Base-by-base conservation (phyloP, 2,113 vertebrate species). In the Stigmatopora nigra region DNA sequence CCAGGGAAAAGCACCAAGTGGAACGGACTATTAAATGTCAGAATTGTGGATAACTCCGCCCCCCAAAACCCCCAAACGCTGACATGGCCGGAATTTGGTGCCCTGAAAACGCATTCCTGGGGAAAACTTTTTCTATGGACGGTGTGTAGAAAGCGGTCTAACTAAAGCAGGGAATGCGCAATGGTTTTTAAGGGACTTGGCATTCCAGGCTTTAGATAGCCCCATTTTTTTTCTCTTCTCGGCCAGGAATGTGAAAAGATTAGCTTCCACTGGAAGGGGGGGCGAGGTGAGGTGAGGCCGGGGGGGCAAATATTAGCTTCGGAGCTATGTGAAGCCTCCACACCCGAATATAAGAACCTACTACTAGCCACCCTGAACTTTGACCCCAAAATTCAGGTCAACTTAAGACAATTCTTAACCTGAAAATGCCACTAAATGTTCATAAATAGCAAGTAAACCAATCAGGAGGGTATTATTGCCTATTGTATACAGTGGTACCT, bases 171-270 rank as follows among this genome's bases (percentile, higher is more conserved):
- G 81, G 80, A 87, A 88, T 84, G 88, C 55, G 55, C 78, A 68
- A 70, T 81, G 77, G 88, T 84, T 84, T 81, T 47, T 65, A 75
- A 70, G 79, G 85, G 90, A 56, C 53, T 25, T 87, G 86, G 85
- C 77, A 85, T 56, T 56, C 22, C 53, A 6, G 22, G 53, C 88
- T 83, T 78, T 84, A 88, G 77, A 89, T 89, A 85, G 88, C 82
- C 81, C 25, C 25, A 3, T 31, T 31, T 31, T 31, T 31, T 31
- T 31, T 82, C 85, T 87, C 19, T 89, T 81, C 62, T 78, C 69
- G 69, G 58, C 1, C 3, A 80, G 86, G 85, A 89, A 90, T 89
- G 88, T 79, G 78, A 84, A 75, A 80, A 89, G 86, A 88, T 89
- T 84, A 88, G 85, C 84, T 81, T 60, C 70, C 70, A 8, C 84